Percentiles rank a stretch among this genome's conserved stretches.
Evolutionary conservation across 2,113 vertebrate genomes (phyloP).

Genomic region (Pollimyrus isidori): DNA sequence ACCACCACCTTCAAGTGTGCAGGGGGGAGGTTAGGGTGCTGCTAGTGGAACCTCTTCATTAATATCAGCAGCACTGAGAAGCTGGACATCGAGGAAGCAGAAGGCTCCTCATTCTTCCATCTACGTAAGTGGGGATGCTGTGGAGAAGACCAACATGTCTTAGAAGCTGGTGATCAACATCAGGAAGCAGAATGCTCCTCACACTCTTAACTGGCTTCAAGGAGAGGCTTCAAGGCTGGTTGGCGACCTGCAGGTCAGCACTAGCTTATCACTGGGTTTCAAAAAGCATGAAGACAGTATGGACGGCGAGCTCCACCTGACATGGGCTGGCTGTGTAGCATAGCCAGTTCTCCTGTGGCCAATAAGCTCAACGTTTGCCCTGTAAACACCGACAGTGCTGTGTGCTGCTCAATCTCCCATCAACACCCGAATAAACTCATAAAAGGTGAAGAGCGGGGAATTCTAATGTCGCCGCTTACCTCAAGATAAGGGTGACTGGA

Average conservation of each 20-base stretch:
- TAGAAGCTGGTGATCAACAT: not conserved
- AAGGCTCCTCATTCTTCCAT: not conserved
- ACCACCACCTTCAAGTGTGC: not conserved
- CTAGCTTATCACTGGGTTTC: slow-evolving; percentile 35
- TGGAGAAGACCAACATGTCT: not conserved
- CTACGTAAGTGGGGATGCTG: not conserved
- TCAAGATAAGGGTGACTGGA: slow-evolving; percentile 37
- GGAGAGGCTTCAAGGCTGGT: not conserved
- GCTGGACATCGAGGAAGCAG: not conserved
- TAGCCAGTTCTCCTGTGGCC: slow-evolving; percentile 48
- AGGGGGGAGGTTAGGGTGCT: not conserved
- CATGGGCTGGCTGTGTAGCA: slow-evolving; percentile 25
- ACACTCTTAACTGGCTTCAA: not conserved
- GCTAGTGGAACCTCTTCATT: not conserved
- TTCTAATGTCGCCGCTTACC: slow-evolving; percentile 11
- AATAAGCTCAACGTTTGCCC: slow-evolving; percentile 50
- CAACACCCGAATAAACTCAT: slow-evolving; percentile 44
- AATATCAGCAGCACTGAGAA: not conserved
- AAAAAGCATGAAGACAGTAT: slow-evolving; percentile 23
- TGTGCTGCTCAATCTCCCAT: slow-evolving; percentile 45
- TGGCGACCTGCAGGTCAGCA: not conserved
- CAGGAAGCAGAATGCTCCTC: not conserved
- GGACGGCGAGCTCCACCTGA: slow-evolving; percentile 37
- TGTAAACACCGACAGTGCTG: slow-evolving; percentile 55
- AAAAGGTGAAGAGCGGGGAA: slow-evolving; percentile 35